Base-by-base conservation (phyloP, 1,140 invertebrate genomes). In the Drosophila teissieri region DNA sequence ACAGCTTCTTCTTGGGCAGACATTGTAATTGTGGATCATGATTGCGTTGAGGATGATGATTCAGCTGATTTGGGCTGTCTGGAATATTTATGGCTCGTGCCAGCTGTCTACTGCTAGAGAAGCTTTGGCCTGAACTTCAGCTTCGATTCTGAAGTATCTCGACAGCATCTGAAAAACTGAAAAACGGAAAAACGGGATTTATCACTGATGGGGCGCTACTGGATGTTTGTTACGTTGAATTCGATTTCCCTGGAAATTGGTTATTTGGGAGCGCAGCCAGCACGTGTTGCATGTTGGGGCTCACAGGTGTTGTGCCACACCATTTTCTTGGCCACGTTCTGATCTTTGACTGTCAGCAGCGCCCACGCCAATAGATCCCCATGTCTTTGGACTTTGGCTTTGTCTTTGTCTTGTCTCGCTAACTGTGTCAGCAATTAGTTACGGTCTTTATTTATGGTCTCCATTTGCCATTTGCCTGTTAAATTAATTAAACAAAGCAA, bases 341-440 rank as follows among this genome's bases (percentile, higher is more conserved):
- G 78, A 78, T 63, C 55, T 78, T 82, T 80, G 83, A 67, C 73
- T 85, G 81, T 80, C 78, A 80, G 67, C 73, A 81, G 79, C 83
- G 84, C 83, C 83, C 83, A 88, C 83, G 61, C 58, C 60, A 88
- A 57, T 31, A 68, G 60, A 61, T 57, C 53, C 55, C 64, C 64
- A 37, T 76, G 70, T 76, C 81, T 86, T 86, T 77, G 80, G 19
- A 1, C 19, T 61, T 69, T 76, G 80, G 68, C 65, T 86, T 69
- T 76, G 80, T 73, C 65, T 86, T 86, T 77, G 80, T 64, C 65
- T 86, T 86, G 83, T 83, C 83, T 78, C 46, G 75, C 74, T 64
- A 88, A 86, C 83, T 86, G 83, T 88, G 83, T 89, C 83, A 88
- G 83, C 83, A 88, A 88, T 88, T 88, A 88, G 83, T 88, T 88